Evolutionary conservation across 2,888 invertebrate species (phyloP), one percentile per base, ranked within the genome.

Genomic region (Lutraria lutraria): DNA sequence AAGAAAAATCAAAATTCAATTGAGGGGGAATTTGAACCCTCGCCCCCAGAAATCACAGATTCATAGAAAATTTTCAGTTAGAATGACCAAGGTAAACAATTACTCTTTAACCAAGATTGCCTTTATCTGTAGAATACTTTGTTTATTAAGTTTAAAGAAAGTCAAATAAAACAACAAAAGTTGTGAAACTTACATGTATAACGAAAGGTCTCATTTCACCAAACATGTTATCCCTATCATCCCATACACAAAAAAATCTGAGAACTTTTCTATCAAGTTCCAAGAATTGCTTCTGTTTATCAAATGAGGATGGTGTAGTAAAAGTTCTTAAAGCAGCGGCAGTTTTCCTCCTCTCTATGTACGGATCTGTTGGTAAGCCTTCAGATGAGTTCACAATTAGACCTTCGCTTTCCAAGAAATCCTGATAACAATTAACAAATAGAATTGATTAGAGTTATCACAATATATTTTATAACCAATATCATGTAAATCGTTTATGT

Each of bases 401-500:
- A 0, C 99, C 99, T 97, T 98, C 98, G 93, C 98, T 98, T 91
- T 97, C 97, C 95, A 98, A 97, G 97, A 98, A 99, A 97, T 98
- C 98, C 98, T 98, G 95, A 34, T 43, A 68, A 86, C 25, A 43
- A 56, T 76, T n/a, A n/a, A 79, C 19, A 34, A 76, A 43, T 52
- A 84, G 31, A 79, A 29, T 68, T 76, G 60, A 56, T 76, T 19
- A 34, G 25, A 34, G 15, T 56, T 43, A 43, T 4, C 8, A 43
- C 43, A 43, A 43, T 8, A 43, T 43, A 43, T 43, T 43, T 43
- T 8, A 8, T 43, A 43, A 43, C 43, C 43, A 43, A 43, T 43
- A n/a, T n/a, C n/a, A n/a, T n/a, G n/a, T 43, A 43, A 43, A 43
- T 43, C 43, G 8, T 43, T 43, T 43, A 43, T 43, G 8, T 43